Evolutionary conservation across 2,113 vertebrate genomes (phyloP).

Genomic region (Ahaetulla prasina): DNA sequence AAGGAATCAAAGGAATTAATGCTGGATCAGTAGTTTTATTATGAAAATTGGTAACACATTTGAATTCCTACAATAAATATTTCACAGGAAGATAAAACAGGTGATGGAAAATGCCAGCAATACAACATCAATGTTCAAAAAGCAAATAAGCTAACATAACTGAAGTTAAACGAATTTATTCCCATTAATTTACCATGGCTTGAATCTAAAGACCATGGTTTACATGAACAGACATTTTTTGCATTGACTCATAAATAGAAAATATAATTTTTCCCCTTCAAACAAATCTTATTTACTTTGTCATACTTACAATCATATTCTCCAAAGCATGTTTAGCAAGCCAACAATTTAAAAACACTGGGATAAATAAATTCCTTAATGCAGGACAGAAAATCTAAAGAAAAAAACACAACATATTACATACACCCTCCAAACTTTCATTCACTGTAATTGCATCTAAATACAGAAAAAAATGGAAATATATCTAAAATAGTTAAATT

Average conservation of each 20-base stretch:
- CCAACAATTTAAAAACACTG: conserved; percentile 86
- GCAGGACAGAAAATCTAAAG: conserved; percentile 79
- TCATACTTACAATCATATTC: conserved; percentile 83
- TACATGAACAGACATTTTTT: not conserved
- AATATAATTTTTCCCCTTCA: not conserved
- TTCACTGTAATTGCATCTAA: not conserved
- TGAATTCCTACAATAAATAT: not conserved
- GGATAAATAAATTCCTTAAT: conserved; percentile 80
- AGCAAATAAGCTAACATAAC: not conserved
- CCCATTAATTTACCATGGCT: not conserved
- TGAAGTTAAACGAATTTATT: not conserved
- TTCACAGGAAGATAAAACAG: not conserved
- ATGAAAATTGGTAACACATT: not conserved
- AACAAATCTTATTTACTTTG: conserved; percentile 2
- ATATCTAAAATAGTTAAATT: not conserved
- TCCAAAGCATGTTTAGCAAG: conserved; percentile 83
- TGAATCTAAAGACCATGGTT: not conserved
- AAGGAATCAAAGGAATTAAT: not conserved
- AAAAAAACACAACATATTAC: conserved; percentile 26
- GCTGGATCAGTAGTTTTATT: not conserved
- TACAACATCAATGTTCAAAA: not conserved
- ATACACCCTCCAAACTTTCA: conserved; percentile 9
- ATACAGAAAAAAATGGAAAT: not conserved
- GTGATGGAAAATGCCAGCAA: not conserved
- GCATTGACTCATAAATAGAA: not conserved